Evolutionary conservation across 1,140 invertebrate species (phyloP).

Genomic region (Sitobion miscanthi): DNA sequence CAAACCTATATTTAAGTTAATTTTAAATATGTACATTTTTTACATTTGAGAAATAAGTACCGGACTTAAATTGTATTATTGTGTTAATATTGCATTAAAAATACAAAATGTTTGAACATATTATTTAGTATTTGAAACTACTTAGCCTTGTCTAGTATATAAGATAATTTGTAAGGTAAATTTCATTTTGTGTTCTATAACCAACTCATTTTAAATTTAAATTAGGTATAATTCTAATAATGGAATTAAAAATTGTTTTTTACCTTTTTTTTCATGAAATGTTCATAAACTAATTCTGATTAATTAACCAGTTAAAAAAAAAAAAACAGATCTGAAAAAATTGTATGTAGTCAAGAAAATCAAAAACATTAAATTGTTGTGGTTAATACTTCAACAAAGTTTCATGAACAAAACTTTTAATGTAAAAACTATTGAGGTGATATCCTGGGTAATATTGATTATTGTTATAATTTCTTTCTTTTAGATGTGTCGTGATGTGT

Average conservation of each 20-base stretch:
- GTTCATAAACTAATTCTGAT: neutral
- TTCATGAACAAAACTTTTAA: neutral
- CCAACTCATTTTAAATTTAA: neutral
- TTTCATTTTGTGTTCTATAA: neutral
- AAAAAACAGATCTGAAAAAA: neutral
- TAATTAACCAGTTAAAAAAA: neutral
- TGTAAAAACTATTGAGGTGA: neutral
- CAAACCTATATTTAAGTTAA: neutral
- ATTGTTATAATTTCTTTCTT: slow-evolving; percentile 45
- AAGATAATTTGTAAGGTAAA: neutral
- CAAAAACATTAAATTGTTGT: neutral
- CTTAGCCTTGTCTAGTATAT: neutral
- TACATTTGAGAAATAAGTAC: neutral
- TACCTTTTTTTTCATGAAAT: neutral
- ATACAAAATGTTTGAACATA: neutral
- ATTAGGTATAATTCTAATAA: neutral
- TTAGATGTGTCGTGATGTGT: slow-evolving; percentile 32
- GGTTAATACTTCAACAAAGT: neutral
- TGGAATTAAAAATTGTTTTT: neutral
- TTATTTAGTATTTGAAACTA: neutral
- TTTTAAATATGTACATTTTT: neutral
- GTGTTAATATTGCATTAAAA: neutral
- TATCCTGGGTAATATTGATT: slow-evolving; percentile 27
- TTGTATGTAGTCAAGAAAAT: neutral
- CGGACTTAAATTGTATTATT: neutral